These are phyloP conservation scores for Drosophila orosa DNA, from an alignment of 1,140 invertebrate species.

Conservation along the genomic window DNA sequence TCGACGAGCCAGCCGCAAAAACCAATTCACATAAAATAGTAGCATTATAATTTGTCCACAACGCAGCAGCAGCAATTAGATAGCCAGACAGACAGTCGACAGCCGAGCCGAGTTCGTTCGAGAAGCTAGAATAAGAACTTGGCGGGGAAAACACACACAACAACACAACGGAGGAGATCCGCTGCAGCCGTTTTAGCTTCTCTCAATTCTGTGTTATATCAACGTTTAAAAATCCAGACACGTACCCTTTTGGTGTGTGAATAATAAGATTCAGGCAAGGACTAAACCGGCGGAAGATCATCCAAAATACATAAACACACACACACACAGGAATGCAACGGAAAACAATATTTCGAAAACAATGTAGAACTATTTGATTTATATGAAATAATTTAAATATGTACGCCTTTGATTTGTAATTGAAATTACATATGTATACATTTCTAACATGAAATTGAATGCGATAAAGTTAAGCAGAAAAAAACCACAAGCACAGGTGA, in stretches of 20 bases:
- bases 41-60: conserved; percentile 51
- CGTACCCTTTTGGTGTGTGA: conserved; percentile 34
- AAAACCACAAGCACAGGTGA: conserved; percentile 18
- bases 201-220: conserved; percentile 55
- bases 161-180: conserved; percentile 15
- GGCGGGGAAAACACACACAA: conserved; percentile 9
- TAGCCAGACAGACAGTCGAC: conserved; percentile 42
- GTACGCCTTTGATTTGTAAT: conserved; percentile 78
- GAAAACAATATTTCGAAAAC: conserved; percentile 39
- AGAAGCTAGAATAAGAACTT: conserved; percentile 30
- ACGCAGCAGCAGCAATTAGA: conserved; percentile 44
- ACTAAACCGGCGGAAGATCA: conserved; percentile 27
- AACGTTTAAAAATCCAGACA: conserved; percentile 44
- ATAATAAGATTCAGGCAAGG: conserved; percentile 37
- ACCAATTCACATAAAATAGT: conserved; percentile 48
- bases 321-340: conserved; percentile 61
- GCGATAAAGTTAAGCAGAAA: conserved; percentile 37
- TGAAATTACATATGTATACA: conserved; percentile 73
- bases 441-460: conserved; percentile 46
- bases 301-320: conserved; percentile 34
- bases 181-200: conserved; percentile 43
- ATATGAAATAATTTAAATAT: conserved; percentile 78
- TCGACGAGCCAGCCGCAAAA: conserved; percentile 42
- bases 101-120: conserved; percentile 41
- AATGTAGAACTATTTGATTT: conserved; percentile 80